phyloP scores from a whole-genome alignment of 2,797 vertebrate species.

The Semotilus atromaculatus region DNA sequence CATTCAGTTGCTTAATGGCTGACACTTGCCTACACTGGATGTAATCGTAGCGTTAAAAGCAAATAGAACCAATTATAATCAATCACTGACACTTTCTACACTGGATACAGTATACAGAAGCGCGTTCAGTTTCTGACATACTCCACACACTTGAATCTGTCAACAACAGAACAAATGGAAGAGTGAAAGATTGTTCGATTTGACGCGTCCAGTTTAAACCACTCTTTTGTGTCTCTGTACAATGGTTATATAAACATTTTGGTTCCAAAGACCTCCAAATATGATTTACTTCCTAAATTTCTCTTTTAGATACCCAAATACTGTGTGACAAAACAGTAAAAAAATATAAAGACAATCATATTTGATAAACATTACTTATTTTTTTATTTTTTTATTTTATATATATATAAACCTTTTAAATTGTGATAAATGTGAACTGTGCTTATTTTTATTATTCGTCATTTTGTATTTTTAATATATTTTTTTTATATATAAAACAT shows the following conservation, averaged over 20 bases:
- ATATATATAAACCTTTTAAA: not conserved
- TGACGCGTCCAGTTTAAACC: not conserved
- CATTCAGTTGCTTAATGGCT: too few species aligned
- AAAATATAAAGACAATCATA: not conserved
- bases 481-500: too few species aligned
- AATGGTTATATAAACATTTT: not conserved
- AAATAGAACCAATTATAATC: too few species aligned
- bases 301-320: not conserved
- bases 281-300: not conserved
- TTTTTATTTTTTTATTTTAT: not conserved
- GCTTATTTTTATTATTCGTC: not conserved
- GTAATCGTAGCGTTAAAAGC: too few species aligned
- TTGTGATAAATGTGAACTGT: not conserved
- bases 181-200: too few species aligned
- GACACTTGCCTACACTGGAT: too few species aligned
- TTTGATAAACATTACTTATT: not conserved
- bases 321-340: not conserved
- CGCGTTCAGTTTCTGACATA: not conserved
- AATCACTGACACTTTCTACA: too few species aligned
- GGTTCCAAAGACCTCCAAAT: not conserved
- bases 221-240: not conserved
- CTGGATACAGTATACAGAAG: too few species aligned
- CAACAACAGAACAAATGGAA: too few species aligned
- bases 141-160: too few species aligned
- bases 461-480: too few species aligned